Conservation (phyloP, 2,113 vertebrate species). For the Porphyrio hochstetteri region DNA sequence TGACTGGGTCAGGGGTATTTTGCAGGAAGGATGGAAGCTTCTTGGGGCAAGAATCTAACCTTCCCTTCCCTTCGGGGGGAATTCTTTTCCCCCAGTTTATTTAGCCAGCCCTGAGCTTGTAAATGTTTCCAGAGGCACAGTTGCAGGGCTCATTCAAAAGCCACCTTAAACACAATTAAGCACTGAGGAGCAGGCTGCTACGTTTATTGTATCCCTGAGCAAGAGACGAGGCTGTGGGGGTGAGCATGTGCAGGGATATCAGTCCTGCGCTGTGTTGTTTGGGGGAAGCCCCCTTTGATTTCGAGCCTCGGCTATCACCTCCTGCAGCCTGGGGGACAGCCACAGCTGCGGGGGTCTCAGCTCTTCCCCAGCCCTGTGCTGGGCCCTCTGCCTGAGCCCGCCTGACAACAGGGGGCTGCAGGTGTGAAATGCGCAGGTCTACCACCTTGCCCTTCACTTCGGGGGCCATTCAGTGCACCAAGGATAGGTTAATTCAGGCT, state of each 20-base stretch:
- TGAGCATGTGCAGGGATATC: background rate
- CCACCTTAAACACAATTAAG: background rate
- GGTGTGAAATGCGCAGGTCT: background rate
- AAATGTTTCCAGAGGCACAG: background rate
- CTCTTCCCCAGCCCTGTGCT: background rate
- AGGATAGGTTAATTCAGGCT: background rate
- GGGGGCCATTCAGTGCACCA: rapidly evolving
- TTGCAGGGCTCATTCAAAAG: background rate
- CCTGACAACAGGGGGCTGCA: background rate
- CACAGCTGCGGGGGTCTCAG: background rate
- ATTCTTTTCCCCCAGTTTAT: background rate
- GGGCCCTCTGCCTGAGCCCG: background rate
- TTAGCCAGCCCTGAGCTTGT: background rate
- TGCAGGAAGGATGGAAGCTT: rapidly evolving
- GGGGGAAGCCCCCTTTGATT: background rate
- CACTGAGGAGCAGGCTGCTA: background rate
- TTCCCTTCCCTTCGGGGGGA: background rate
- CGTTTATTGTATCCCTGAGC: background rate
- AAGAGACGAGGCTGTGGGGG: too few species aligned
- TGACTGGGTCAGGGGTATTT: background rate
- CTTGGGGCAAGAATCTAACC: background rate
- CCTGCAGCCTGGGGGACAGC: background rate
- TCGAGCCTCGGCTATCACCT: background rate
- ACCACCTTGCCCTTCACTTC: background rate
- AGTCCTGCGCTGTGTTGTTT: background rate